Percentiles rank a stretch among this genome's conserved stretches.
phyloP scores from a whole-genome alignment of 2,113 vertebrate genomes.

The Lepisosteus oculatus region DNA sequence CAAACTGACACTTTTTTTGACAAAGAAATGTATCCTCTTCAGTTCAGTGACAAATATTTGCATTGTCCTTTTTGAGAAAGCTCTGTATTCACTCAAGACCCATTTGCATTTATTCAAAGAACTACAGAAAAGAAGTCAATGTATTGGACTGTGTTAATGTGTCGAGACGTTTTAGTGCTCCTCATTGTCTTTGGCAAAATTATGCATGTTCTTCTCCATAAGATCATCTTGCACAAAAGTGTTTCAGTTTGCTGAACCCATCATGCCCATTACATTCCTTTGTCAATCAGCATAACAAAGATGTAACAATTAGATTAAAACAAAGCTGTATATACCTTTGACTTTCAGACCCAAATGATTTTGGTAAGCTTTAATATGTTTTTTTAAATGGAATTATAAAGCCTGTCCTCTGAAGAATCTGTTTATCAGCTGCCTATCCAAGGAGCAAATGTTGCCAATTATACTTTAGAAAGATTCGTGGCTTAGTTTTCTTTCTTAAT shows the following conservation, averaged over 20 bases:
- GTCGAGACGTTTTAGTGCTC: background rate
- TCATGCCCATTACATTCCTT: background rate
- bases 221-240: background rate
- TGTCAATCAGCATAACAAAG: constrained; percentile 1
- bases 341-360: constrained; percentile 1
- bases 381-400: background rate
- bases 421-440: background rate
- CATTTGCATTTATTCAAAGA: too few species aligned
- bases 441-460: background rate
- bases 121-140: too few species aligned
- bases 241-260: background rate
- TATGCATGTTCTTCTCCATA: background rate
- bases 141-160: background rate
- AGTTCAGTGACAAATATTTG: too few species aligned
- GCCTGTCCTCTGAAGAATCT: background rate
- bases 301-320: background rate
- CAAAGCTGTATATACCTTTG: background rate
- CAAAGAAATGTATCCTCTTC: too few species aligned
- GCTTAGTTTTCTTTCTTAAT: too few species aligned
- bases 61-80: too few species aligned
- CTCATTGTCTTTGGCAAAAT: background rate
- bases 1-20: too few species aligned
- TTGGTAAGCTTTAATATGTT: background rate
- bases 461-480: background rate
- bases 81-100: too few species aligned